A percentile compares a stretch with the other conserved stretches of the same genome.
Conservation (phyloP, 2,888 invertebrate genomes). For the Agyllia agylla region DNA sequence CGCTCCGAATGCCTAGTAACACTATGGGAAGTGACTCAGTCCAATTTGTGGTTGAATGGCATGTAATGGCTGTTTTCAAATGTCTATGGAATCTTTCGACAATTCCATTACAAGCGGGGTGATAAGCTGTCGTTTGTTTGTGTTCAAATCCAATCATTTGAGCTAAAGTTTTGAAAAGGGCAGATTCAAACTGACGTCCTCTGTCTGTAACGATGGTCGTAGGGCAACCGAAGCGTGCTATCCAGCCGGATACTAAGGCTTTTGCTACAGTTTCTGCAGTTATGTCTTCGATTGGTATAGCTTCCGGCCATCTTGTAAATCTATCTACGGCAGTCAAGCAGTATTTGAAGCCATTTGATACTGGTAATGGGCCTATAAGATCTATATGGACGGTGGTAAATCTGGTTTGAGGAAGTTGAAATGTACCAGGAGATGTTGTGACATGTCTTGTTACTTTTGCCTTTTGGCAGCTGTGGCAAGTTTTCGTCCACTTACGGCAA, state of each 20-base stretch:
- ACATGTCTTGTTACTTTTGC: no score
- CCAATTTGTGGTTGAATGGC: background rate
- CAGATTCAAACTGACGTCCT: background rate
- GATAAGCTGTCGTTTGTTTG: background rate
- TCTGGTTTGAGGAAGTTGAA: no score
- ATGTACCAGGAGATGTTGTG: no score
- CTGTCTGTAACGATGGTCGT: background rate
- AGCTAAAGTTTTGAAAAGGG: background rate
- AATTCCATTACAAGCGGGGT: slow-evolving; percentile 14
- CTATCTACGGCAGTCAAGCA: no score
- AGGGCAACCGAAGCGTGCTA: background rate
- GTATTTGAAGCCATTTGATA: no score
- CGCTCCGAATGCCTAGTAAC: background rate
- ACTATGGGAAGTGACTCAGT: background rate
- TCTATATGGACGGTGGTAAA: background rate
- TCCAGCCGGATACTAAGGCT: background rate
- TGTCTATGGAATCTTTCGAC: slow-evolving; percentile 5
- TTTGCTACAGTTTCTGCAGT: no score
- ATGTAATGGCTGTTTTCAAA: background rate
- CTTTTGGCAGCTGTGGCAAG: no score
- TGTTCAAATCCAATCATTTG: background rate
- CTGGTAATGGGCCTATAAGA: no score
- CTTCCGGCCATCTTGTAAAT: no score
- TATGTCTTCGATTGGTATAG: no score
- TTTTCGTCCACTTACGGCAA: no score